Evolutionary conservation across 2,113 vertebrate species (phyloP).

Genomic region (Neoarius graeffei): DNA sequence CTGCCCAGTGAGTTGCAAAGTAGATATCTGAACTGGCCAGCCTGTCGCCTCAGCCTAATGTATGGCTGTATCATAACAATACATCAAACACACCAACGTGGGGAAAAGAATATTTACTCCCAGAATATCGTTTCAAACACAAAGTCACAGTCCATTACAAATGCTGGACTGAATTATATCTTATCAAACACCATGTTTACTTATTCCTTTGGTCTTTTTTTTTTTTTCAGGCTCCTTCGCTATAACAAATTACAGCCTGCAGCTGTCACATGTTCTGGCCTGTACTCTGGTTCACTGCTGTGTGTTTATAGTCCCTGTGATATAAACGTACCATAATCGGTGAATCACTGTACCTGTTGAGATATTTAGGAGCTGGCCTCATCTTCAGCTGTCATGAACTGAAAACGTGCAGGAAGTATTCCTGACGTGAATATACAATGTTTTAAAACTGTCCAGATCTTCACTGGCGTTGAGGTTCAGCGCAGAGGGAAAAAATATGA

Average conservation of each 20-base stretch:
- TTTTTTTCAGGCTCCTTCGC: conserved; percentile 43
- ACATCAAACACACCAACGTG: conserved; percentile 1
- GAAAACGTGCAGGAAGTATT: conserved; percentile 68
- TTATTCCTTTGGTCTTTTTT: conserved; percentile 57
- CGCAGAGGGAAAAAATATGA: conserved; percentile 38
- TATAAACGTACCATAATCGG: conserved; percentile 44
- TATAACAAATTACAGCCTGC: conserved; percentile 31
- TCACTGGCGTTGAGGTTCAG: conserved; percentile 58
- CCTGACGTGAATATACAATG: conserved; percentile 67
- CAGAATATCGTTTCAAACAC: neutral
- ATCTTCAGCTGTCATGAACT: conserved; percentile 57
- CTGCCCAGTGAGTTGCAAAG: conserved; percentile 41
- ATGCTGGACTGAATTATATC: conserved; percentile 41
- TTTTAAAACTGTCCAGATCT: conserved; percentile 73
- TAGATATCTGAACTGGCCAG: conserved; percentile 27
- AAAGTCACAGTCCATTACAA: conserved; percentile 30
- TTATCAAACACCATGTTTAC: conserved; percentile 32
- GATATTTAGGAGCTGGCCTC: conserved; percentile 51
- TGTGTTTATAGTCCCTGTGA: conserved; percentile 44
- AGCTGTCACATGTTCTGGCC: conserved; percentile 29
- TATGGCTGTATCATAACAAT: conserved; percentile 28
- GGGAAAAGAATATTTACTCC: conserved; percentile 18
- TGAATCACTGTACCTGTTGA: conserved; percentile 47
- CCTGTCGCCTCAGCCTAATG: conserved; percentile 4
- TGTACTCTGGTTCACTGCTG: conserved; percentile 28